Evolutionary conservation across 2,888 invertebrate species (phyloP).

Genomic region (Eupithecia vulgata): DNA sequence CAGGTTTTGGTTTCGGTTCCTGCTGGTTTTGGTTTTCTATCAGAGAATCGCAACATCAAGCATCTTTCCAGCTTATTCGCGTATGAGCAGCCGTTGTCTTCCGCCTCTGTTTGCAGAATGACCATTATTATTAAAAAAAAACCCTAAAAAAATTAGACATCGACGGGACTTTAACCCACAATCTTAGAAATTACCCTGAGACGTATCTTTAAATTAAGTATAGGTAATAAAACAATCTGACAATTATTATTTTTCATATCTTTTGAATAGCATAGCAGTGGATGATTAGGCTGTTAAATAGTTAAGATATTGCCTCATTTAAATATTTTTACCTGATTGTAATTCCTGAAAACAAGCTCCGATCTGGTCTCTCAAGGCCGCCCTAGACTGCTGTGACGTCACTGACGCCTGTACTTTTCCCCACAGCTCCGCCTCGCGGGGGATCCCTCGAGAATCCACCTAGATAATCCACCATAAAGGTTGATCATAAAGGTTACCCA

Average conservation of each 20-base stretch:
- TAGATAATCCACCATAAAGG: constrained; percentile 38
- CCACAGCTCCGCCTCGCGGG: constrained; percentile 75
- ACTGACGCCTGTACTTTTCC: constrained; percentile 69
- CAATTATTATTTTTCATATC: too few relatives aligned
- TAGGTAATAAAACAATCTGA: too few relatives aligned
- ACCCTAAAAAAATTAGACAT: too few relatives aligned
- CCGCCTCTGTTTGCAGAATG: constrained; percentile 63
- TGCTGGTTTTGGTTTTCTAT: constrained; percentile 55
- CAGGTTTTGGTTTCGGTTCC: constrained; percentile 33
- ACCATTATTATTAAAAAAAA: not conserved
- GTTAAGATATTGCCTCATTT: too few relatives aligned
- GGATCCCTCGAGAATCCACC: constrained; percentile 77
- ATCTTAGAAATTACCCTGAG: too few relatives aligned
- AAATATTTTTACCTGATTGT: constrained; percentile 62
- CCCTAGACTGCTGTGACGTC: constrained; percentile 73
- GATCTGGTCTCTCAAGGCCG: constrained; percentile 69
- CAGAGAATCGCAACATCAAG: constrained; percentile 72
- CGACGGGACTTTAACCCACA: too few relatives aligned
- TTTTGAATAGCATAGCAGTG: too few relatives aligned
- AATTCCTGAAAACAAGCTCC: constrained; percentile 76
- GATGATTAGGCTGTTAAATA: too few relatives aligned
- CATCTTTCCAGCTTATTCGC: constrained; percentile 78
- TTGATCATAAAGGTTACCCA: constrained; percentile 11
- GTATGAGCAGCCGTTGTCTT: constrained; percentile 79
- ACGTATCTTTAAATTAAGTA: too few relatives aligned